Evolutionary conservation across 2,113 vertebrate genomes (phyloP).

Genomic region (Apus apus): DNA sequence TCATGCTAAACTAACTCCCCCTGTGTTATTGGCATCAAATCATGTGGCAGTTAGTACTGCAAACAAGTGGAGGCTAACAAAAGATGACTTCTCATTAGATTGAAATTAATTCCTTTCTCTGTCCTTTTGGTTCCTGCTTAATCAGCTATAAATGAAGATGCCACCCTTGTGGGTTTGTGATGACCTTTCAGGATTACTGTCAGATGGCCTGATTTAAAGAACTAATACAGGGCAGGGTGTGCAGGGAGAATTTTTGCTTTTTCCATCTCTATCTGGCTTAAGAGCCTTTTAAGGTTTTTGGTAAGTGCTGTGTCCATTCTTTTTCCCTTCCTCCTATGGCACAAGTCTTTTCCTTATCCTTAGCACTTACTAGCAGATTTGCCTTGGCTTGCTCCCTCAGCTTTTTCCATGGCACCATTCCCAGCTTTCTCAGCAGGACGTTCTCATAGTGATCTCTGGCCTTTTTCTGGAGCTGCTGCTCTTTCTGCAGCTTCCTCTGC

Average conservation of each 20-base stretch:
- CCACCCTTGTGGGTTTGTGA: not conserved
- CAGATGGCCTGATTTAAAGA: not conserved
- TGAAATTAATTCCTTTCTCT: not conserved
- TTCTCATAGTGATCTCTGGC: conserved; percentile 83
- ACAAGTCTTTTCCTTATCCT: not conserved
- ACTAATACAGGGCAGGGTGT: not conserved
- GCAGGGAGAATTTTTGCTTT: not conserved
- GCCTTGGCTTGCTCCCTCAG: conserved; percentile 76
- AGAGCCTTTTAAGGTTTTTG: not conserved
- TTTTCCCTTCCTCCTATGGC: not conserved
- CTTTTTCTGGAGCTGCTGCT: conserved; percentile 75
- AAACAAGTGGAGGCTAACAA: not conserved
- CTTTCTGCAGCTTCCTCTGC: conserved; percentile 77
- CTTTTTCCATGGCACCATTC: conserved; percentile 88
- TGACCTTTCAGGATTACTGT: not conserved
- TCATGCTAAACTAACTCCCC: not conserved
- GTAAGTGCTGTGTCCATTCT: not conserved
- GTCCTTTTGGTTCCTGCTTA: not conserved
- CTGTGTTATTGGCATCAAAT: not conserved
- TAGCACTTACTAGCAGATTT: conserved; percentile 77
- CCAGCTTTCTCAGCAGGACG: conserved; percentile 77
- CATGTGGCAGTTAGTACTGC: not conserved
- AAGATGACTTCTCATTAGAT: not conserved
- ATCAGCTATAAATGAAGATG: conserved; percentile 1
- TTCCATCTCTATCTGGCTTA: not conserved